A percentile compares a stretch with the other conserved stretches of the same genome.
Evolutionary conservation across 2,888 invertebrate genomes (phyloP).

Genomic region (Cordilura impudica): DNA sequence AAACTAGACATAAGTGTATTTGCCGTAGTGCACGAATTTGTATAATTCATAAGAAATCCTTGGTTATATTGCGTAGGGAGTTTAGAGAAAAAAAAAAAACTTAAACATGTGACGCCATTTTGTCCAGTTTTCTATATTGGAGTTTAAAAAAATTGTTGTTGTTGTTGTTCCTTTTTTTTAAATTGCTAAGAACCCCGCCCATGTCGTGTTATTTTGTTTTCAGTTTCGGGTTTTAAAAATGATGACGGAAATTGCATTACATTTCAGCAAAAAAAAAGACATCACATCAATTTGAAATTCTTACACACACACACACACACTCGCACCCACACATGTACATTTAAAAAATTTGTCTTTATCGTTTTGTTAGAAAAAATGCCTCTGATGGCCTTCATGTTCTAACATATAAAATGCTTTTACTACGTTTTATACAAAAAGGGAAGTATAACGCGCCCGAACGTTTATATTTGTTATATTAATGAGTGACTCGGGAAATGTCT

Average conservation of each 20-base stretch:
- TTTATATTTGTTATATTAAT: too few species aligned
- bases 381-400: conserved; percentile 59
- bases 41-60: conserved; percentile 37
- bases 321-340: too few species aligned
- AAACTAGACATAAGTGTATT: neutral
- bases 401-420: conserved; percentile 44
- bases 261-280: conserved; percentile 44
- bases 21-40: neutral
- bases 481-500: too few species aligned
- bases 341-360: conserved; percentile 32
- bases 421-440: conserved; percentile 14
- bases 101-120: conserved; percentile 57
- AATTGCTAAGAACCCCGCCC: conserved; percentile 29
- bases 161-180: neutral
- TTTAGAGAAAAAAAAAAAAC: conserved; percentile 21
- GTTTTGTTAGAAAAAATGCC: conserved; percentile 45
- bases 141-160: neutral
- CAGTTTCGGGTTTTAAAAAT: conserved; percentile 43
- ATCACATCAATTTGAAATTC: conserved; percentile 49
- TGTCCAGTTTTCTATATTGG: conserved; percentile 46
- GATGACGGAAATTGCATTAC: conserved; percentile 57
- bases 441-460: conserved; percentile 25
- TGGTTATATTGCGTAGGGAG: conserved; percentile 53
- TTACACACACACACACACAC: conserved; percentile 17
- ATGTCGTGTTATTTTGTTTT: conserved; percentile 48